These are phyloP conservation scores for Sphenopsis melanotis DNA, from an alignment of 2,797 vertebrate species.

Conservation along the genomic window DNA sequence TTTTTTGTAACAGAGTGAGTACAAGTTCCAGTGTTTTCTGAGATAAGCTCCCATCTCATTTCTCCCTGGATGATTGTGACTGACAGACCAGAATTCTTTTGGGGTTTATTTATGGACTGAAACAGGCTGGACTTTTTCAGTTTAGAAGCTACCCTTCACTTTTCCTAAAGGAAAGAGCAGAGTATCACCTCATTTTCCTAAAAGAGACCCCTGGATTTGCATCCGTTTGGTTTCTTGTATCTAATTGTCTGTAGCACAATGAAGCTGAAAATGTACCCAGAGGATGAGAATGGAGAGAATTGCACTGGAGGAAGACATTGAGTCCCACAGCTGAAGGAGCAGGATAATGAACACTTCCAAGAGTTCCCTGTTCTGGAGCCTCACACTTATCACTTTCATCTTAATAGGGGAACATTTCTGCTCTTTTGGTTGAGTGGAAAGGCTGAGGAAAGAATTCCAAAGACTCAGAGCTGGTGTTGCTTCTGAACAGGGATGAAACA, in stretches of 20 bases:
- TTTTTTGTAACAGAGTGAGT: constrained; percentile 19
- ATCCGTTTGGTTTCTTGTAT: neutral
- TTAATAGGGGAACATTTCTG: neutral
- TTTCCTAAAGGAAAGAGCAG: neutral
- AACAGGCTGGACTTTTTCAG: neutral
- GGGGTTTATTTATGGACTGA: neutral
- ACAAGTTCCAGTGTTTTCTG: neutral
- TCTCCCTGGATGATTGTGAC: neutral
- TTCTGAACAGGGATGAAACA: neutral
- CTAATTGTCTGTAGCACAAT: neutral
- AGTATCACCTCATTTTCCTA: neutral
- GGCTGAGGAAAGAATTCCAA: neutral
- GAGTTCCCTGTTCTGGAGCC: neutral
- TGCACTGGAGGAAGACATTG: neutral
- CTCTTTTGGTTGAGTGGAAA: neutral
- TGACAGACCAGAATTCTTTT: neutral
- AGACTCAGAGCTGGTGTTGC: neutral
- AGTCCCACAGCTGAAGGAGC: neutral
- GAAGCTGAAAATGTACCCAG: neutral
- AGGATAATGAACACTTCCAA: neutral
- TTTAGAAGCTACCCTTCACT: neutral
- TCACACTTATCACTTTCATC: neutral
- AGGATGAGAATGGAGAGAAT: neutral
- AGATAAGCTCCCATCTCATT: neutral
- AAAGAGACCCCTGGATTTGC: neutral